Percentiles rank a stretch among this genome's conserved stretches.
Conservation (phyloP, 1,140 invertebrate genomes). For the Cylas formicarius region DNA sequence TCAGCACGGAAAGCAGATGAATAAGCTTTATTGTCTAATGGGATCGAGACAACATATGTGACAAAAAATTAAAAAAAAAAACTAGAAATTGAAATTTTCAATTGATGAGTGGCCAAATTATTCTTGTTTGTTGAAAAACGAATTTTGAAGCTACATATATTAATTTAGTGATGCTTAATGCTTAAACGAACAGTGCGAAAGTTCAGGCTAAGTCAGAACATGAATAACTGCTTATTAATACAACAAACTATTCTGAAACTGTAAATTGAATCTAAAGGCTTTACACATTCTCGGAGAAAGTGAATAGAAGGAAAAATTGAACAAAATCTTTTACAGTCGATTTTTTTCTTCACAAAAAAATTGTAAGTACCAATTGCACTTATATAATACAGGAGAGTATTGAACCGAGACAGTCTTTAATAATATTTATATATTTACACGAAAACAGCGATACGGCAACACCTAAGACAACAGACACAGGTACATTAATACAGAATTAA, state of each 20-base stretch:
- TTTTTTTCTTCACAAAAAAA: constrained; percentile 14
- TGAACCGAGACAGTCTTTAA: constrained; percentile 17
- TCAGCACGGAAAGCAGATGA: too few species aligned
- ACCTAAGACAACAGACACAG: constrained; percentile 32
- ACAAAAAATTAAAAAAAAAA: too few species aligned
- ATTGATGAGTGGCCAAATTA: too few species aligned
- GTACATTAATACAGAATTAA: constrained; percentile 32
- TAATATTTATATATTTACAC: constrained; percentile 24
- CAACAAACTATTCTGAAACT: not conserved
- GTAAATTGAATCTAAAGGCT: constrained; percentile 5
- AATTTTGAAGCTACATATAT: too few species aligned
- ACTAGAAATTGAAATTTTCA: too few species aligned
- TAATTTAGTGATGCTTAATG: too few species aligned
- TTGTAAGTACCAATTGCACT: constrained; percentile 27
- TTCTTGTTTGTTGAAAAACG: too few species aligned
- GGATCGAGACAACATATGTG: too few species aligned
- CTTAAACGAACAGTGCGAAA: constrained; percentile 7
- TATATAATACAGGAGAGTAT: constrained; percentile 9
- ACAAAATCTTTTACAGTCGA: constrained; percentile 7
- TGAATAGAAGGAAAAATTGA: constrained; percentile 1
- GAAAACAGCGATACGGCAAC: constrained; percentile 29
- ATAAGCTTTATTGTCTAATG: too few species aligned
- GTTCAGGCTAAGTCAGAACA: constrained; percentile 2
- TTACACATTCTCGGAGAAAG: constrained; percentile 4
- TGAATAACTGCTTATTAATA: not conserved